Evolutionary conservation across 2,797 vertebrate genomes (phyloP).

Genomic region (Gallinago nigripennis): DNA sequence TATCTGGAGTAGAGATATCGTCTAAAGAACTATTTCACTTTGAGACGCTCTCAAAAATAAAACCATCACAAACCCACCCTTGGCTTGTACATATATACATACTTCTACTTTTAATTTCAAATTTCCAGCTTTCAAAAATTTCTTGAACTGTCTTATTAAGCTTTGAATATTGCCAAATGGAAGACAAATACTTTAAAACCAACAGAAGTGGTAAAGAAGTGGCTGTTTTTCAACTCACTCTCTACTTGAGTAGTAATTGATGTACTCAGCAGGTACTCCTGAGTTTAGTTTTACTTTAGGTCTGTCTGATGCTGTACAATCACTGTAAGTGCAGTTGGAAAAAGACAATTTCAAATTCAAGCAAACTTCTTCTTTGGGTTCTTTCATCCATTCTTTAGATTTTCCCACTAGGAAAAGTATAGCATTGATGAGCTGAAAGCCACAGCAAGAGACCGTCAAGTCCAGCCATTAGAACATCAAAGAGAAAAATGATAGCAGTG

Average conservation of each 20-base stretch:
- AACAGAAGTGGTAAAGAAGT: not conserved
- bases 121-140: not conserved
- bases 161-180: not conserved
- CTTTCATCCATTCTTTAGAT: not conserved
- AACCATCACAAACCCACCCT: not conserved
- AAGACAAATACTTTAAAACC: slow-evolving; percentile 14
- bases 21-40: slow-evolving; percentile 11
- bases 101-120: slow-evolving; percentile 24
- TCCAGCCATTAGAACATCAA: not conserved
- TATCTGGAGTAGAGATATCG: not conserved
- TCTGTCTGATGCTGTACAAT: not conserved
- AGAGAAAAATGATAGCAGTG: not conserved
- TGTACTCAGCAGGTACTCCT: not conserved
- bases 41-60: slow-evolving; percentile 19
- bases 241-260: slow-evolving; percentile 15
- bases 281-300: not conserved
- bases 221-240: not conserved
- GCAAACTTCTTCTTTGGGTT: not conserved
- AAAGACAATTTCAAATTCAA: slow-evolving; percentile 1
- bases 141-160: not conserved
- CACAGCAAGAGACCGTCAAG: not conserved
- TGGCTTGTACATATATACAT: not conserved
- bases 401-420: not conserved
- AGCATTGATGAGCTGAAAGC: not conserved
- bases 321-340: not conserved